A percentile compares a stretch with the other conserved stretches of the same genome.
phyloP scores from a whole-genome alignment of 1,140 invertebrate species.

The Brachionus calyciflorus region DNA sequence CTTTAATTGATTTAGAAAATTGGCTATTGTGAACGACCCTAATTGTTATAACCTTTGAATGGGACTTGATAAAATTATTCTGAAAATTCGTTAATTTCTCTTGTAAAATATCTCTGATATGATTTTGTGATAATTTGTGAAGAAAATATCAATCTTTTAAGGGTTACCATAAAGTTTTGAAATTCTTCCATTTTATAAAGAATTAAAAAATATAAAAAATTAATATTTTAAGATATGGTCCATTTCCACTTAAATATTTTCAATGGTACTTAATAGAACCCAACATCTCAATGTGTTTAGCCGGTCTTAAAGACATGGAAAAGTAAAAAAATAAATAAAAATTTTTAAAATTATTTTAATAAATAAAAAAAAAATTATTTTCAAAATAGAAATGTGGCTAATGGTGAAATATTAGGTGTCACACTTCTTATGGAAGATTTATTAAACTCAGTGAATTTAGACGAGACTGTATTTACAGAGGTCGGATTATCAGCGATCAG shows the following conservation, averaged over 20 bases:
- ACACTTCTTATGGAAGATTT: conserved; percentile 59
- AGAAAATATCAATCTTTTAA: no score
- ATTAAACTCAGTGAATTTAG: not conserved
- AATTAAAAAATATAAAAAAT: not conserved
- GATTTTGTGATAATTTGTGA: no score
- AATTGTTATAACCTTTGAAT: no score
- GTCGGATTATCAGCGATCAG: not conserved
- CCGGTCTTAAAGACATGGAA: conserved; percentile 58
- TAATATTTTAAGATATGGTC: conserved; percentile 53
- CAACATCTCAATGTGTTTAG: conserved; percentile 56
- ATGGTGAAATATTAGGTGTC: conserved; percentile 59
- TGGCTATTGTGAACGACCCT: no score
- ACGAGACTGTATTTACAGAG: not conserved
- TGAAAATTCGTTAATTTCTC: no score
- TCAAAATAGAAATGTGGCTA: conserved; percentile 57
- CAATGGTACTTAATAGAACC: conserved; percentile 56
- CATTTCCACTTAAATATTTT: conserved; percentile 54
- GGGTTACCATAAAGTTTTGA: no score
- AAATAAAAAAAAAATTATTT: not conserved
- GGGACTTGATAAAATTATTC: no score
- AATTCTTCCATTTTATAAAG: not conserved
- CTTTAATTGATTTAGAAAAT: no score
- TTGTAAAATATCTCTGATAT: no score
- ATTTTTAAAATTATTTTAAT: not conserved
- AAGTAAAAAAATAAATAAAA: conserved; percentile 49